Evolutionary conservation across 1,140 invertebrate genomes (phyloP).

Genomic region (Calephelis nemesis): DNA sequence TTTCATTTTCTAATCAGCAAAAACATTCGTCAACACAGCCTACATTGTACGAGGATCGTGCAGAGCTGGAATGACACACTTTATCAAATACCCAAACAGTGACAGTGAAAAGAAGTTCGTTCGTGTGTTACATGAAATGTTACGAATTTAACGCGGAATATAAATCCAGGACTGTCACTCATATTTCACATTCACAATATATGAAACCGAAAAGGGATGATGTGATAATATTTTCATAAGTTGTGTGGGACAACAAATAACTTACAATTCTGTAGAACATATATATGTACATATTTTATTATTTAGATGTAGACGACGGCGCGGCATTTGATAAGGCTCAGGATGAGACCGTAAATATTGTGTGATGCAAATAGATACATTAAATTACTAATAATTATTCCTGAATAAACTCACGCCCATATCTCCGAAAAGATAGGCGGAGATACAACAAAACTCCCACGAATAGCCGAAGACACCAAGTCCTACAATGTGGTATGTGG

Average conservation of each 20-base stretch:
- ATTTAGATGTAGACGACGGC: too few species aligned
- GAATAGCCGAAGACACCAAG: too few species aligned
- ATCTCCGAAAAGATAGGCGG: too few species aligned
- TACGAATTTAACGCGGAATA: constrained; percentile 6
- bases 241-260: not conserved
- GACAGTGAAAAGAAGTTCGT: not conserved
- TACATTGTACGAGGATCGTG: not conserved
- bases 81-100: not conserved
- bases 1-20: not conserved
- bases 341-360: too few species aligned
- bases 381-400: too few species aligned
- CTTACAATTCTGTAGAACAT: not conserved
- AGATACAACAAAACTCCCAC: too few species aligned
- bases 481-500: too few species aligned
- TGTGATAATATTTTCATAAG: constrained; percentile 2
- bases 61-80: not conserved
- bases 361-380: too few species aligned
- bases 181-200: not conserved
- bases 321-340: too few species aligned
- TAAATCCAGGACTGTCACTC: not conserved
- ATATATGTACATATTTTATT: not conserved
- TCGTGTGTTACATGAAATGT: not conserved
- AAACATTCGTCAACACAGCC: not conserved
- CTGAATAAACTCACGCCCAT: too few species aligned
- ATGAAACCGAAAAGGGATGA: not conserved